A percentile compares a stretch with the other conserved stretches of the same genome.
These are phyloP conservation scores for Lutraria lutraria DNA, from an alignment of 2,888 invertebrate genomes.

Conservation along the genomic window DNA sequence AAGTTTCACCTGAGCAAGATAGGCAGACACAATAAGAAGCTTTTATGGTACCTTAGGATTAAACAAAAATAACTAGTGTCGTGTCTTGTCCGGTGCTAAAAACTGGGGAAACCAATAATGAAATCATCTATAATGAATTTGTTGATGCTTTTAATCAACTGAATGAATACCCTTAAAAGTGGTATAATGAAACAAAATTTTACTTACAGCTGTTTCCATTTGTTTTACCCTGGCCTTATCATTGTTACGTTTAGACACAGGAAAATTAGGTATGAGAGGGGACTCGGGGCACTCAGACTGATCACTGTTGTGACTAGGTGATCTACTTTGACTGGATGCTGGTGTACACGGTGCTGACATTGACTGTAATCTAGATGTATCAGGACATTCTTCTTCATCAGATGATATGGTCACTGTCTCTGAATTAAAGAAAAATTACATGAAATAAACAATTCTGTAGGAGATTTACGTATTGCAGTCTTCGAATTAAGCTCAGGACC, in stretches of 20 bases:
- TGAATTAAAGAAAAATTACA: conserved; percentile 58
- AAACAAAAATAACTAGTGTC: too few species aligned
- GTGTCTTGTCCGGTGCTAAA: too few species aligned
- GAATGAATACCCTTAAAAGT: too few species aligned
- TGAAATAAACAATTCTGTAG: background rate
- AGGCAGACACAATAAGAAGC: too few species aligned
- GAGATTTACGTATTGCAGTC: too few species aligned
- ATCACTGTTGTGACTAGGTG: conserved; percentile 50
- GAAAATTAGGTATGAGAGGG: conserved; percentile 65
- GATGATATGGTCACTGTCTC: conserved; percentile 85
- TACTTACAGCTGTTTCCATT: conserved; percentile 81
- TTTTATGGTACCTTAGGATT: too few species aligned
- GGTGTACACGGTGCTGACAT: conserved; percentile 51
- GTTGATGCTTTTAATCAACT: too few species aligned
- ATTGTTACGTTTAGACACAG: conserved; percentile 48
- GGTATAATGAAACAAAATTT: background rate
- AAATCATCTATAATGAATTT: too few species aligned
- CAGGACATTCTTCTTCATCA: conserved; percentile 81
- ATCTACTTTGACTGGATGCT: conserved; percentile 32
- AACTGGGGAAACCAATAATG: too few species aligned
- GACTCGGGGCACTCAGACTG: conserved; percentile 60
- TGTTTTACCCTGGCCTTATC: conserved; percentile 63
- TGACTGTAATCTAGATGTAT: conserved; percentile 7
- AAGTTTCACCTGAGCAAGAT: too few species aligned
- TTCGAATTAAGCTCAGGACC: too few species aligned